phyloP scores from a whole-genome alignment of 2,797 vertebrate genomes.

The Sebastes trivittatus region DNA sequence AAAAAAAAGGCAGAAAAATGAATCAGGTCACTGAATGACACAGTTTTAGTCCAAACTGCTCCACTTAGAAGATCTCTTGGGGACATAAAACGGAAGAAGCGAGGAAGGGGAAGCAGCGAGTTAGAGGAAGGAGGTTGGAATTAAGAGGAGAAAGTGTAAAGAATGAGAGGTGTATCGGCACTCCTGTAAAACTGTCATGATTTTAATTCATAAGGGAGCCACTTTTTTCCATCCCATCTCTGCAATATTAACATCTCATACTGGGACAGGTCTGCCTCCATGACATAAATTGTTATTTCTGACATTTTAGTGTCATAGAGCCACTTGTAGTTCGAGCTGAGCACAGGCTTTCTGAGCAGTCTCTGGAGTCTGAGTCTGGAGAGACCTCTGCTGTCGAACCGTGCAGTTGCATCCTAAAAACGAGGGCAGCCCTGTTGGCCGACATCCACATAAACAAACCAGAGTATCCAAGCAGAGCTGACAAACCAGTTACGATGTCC shows the following conservation, averaged over 20 bases:
- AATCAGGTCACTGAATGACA: conserved; percentile 79
- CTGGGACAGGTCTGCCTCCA: not conserved
- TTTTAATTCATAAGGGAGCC: not conserved
- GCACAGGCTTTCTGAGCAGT: not conserved
- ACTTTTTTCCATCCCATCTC: not conserved
- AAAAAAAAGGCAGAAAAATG: conserved; percentile 36
- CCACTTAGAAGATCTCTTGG: conserved; percentile 68
- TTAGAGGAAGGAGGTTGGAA: conserved; percentile 22
- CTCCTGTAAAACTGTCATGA: conserved; percentile 6
- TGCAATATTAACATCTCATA: conserved; percentile 6
- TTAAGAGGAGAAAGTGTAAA: conserved; percentile 5
- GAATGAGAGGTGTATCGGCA: not conserved
- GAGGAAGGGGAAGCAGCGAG: conserved; percentile 10
- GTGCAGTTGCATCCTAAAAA: conserved; percentile 10
- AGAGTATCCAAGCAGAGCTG: not conserved
- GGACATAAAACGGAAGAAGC: conserved; percentile 33
- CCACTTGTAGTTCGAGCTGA: not conserved
- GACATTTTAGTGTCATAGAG: conserved; percentile 9
- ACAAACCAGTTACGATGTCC: not conserved
- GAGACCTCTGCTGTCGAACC: conserved; percentile 60
- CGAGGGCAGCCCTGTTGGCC: not conserved
- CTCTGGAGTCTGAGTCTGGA: not conserved
- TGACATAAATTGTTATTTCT: conserved; percentile 14
- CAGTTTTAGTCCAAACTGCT: conserved; percentile 70
- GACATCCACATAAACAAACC: conserved; percentile 1